A percentile compares a stretch with the other conserved stretches of the same genome.
These are phyloP conservation scores for Oscheius myriophilus DNA, from an alignment of 2,888 invertebrate genomes.

Conservation along the genomic window DNA sequence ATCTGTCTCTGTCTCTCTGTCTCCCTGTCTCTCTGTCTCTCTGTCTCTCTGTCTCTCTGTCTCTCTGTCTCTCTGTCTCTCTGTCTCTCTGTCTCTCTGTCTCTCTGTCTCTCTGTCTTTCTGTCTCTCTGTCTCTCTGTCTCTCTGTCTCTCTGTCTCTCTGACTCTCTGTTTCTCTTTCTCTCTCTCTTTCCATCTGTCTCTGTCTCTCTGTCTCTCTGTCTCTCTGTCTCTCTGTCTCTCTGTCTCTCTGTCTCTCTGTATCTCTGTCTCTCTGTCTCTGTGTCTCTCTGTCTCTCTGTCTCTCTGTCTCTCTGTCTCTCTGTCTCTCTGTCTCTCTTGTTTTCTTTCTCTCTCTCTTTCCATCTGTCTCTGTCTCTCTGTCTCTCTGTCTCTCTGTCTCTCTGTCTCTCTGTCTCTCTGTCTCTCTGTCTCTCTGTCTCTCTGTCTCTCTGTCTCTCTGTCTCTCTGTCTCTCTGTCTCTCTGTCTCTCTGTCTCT, in stretches of 20 bases:
- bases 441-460: background rate
- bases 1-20: background rate
- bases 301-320: background rate
- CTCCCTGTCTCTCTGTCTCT: background rate
- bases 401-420: no score
- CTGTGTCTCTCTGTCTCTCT: background rate
- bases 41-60: background rate
- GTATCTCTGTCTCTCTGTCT: background rate
- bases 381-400: background rate
- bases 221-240: background rate
- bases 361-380: background rate
- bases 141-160: background rate
- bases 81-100: background rate
- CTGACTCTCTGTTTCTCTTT: background rate
- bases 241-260: background rate
- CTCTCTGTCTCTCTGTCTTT: background rate
- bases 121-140: background rate
- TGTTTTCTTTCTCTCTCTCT: background rate
- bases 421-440: background rate
- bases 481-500: conserved; percentile 1
- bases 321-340: background rate
- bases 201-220: background rate
- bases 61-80: no score
- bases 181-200: no score
- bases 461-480: background rate